Base-by-base conservation (phyloP, 1,140 invertebrate species). In the Sitodiplosis mosellana region DNA sequence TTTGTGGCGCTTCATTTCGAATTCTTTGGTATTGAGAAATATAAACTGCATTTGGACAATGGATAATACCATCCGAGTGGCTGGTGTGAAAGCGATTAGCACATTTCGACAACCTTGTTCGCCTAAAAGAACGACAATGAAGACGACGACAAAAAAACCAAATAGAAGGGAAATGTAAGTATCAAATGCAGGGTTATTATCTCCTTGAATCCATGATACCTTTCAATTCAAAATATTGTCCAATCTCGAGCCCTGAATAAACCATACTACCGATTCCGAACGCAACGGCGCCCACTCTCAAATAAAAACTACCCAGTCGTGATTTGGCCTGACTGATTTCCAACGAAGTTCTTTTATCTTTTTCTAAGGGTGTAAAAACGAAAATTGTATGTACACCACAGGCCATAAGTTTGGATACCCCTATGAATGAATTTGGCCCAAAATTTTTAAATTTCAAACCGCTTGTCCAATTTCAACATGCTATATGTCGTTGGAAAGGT, bases 231-330 rank as follows among this genome's bases (percentile, higher is more conserved):
- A 80, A 79, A 59, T 77, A 77, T 60, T 78, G 75, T 14, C 76
- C 77, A 50, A 82, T 73, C 60, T 80, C 77, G 33, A 82, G 63
- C 7, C 78, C 77, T 33, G 76, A 77, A 59, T 80, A 80, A 17
- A 82, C 78, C 76, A 82, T 80, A 19, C 75, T 78, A 36, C 78
- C 79, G 46, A 80, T 76, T 7, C 78, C 78, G 57, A 81, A 81
- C 5, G 75, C 78, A 48, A 86, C 80, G 41, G 82, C 83, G 37
- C 83, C 83, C 38, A 87, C 69, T 53, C 83, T 70, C 20, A 89
- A 69, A 70, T 87, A 89, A 67, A 87, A 87, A 65, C 78, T 80
- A 22, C 77, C 77, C 55, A 79, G 77, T 52, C 68, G 68, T 56
- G 27, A 27, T 27, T 27, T 27, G 3, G 27, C 27, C 57, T 68